Base-by-base conservation (phyloP, 1,140 invertebrate species). In the Capitella teleta region DNA sequence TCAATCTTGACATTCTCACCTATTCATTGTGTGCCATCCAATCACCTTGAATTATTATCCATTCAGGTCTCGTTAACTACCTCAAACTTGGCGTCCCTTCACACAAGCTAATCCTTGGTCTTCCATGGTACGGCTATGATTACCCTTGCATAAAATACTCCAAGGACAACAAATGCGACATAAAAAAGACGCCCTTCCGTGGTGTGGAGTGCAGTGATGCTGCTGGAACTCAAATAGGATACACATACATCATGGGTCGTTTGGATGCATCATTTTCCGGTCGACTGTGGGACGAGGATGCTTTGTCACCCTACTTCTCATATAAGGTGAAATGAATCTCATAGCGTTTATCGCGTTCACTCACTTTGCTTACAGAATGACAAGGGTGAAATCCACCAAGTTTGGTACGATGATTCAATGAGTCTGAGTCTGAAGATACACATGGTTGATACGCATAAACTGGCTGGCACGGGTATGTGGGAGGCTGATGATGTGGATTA, bases 31-130 rank as follows among this genome's bases (percentile, higher is more conserved):
- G n/a, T n/a, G n/a, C n/a, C n/a, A n/a, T n/a, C n/a, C n/a, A n/a
- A n/a, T n/a, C n/a, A n/a, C n/a, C n/a, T n/a, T n/a, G n/a, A n/a
- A n/a, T n/a, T n/a, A n/a, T n/a, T n/a, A n/a, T 38, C 12, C 16
- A 18, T 40, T 5, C 54, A 58, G 68, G 70, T 24, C 30, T 95
- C n/a, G 83, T 87, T 60, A 83, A 88, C 67, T 88, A 92, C 57
- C 61, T 91, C 28, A 80, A 87, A 61, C 77, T 81, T 60, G 90
- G 90, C 8, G 87, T 87, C 0, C 80, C 85, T 55, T 66, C 78
- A 0, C 77, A 83, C 28, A 95, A 95, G 74, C 65, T 97, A 23
- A 85, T 96, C 1, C 67, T 97, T 3, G 92, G 91, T 41, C 88
- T 96, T 36, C 91, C 92, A 1, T 95, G 91, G 1, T 97, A 97